Evolutionary conservation across 1,140 invertebrate species (phyloP), one percentile per base, ranked within the genome.

Genomic region (Pinna nobilis): DNA sequence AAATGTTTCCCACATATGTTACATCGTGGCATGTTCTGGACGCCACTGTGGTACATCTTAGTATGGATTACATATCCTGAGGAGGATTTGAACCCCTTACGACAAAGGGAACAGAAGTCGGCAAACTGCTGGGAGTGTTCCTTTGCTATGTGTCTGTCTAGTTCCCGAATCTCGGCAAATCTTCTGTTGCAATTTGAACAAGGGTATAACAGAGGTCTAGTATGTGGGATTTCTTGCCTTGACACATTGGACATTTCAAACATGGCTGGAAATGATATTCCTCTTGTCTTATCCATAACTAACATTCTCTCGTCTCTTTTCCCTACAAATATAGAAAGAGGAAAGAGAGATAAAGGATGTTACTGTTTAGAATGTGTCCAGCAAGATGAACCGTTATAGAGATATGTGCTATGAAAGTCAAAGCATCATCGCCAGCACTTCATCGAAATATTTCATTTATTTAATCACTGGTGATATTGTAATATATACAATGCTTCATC

Each of bases 1-100:
- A 63, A 63, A 33, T 63, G 59, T 63, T 44, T 63, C 6, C 59
- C 59, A 44, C 59, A 63, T 11, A 63, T 13, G n/a, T 15, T 39
- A 18, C 59, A 63, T 28, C 37, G 33, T 41, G 59, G 59, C 15
- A 33, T 41, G 25, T 63, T 25, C n/a, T 23, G 28, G 9, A 13
- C 44, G 7, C 20, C 59, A 28, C 32, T 41, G 39, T 63, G 59
- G 15, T 63, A 41, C 35, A 63, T 63, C 37, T 63, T 63, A 20
- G 39, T 63, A 25, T 63, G 59, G 11, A 63, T 63, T 6, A 25
- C 6, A 63, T 33, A 63, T 41, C 59, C 59, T 37, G 59, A 63
- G 5, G 35, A 25, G 3, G 59, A 63, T 44, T 41, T 44, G 37
- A 63, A 63, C 18, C 59, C 59, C 44, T 63, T 63, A 20, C 28